phyloP scores from a whole-genome alignment of 2,113 vertebrate species.

The Proteles cristata region DNA sequence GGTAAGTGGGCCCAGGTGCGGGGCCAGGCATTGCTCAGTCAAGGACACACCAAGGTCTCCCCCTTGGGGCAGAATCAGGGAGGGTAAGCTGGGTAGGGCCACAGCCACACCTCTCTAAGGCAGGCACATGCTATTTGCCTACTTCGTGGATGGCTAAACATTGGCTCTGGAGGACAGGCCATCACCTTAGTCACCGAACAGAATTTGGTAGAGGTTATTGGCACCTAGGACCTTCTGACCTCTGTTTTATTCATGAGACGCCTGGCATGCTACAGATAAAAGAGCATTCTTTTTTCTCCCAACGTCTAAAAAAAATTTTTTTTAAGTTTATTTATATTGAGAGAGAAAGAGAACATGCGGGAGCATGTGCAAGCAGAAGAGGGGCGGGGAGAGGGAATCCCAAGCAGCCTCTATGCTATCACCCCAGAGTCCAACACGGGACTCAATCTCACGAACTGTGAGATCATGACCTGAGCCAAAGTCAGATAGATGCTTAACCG shows the following conservation, averaged over 20 bases:
- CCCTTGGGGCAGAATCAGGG: background rate
- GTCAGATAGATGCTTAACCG: too few relatives aligned
- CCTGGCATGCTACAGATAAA: background rate
- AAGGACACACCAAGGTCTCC: background rate
- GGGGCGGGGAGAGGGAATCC: too few relatives aligned
- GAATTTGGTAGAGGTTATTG: background rate
- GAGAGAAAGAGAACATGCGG: too few relatives aligned
- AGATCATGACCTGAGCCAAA: too few relatives aligned
- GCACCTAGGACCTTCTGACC: background rate
- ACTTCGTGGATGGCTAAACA: background rate
- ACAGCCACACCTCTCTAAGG: background rate
- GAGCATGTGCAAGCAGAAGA: too few relatives aligned
- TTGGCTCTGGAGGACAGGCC: background rate
- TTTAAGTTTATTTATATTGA: too few relatives aligned
- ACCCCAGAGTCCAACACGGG: too few relatives aligned
- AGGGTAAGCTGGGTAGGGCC: too few relatives aligned
- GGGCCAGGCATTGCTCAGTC: background rate
- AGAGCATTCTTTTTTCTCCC: background rate
- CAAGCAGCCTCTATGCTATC: too few relatives aligned
- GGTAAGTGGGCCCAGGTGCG: conserved; percentile 80
- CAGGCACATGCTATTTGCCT: background rate
- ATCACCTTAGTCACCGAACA: background rate
- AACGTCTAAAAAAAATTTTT: background rate
- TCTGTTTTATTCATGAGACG: background rate
- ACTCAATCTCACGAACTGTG: too few relatives aligned